Base-by-base conservation (phyloP, 2,113 vertebrate species). In the Vanacampus margaritifer region DNA sequence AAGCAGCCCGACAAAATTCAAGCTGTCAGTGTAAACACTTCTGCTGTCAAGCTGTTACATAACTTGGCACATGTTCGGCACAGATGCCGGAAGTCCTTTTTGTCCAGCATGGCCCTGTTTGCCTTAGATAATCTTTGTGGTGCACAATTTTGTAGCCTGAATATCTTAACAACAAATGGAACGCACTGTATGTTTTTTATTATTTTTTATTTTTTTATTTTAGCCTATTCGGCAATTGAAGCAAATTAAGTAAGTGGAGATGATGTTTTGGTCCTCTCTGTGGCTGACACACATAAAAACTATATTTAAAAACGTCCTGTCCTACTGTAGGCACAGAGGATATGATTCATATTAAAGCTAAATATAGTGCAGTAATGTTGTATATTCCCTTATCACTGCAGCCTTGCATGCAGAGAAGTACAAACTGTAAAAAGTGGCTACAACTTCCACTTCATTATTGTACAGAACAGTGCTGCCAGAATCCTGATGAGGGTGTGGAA, bases 1-100 rank as follows among this genome's bases (percentile, higher is more conserved):
- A 48, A 21, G 6, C 46, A 48, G 5, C 6, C 35, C 57, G 57
- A 73, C 46, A 57, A 57, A 51, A 78, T 70, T 59, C 63, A 50
- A 56, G 37, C 73, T 75, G 66, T 69, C 56, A 57, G 37, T n/a
- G 13, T 53, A 48, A 39, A 59, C 21, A 24, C 41, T 35, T 62
- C 21, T 36, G 45, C 63, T 35, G 71, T 56, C 65, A 67, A 59
- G 28, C 2, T 50, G 36, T 79, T 79, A 68, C 60, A 19, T 72
- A 75, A 79, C 45, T 28, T 45, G 35, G 58, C 64, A 56, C 4
- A n/a, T 24, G 14, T 62, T 72, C 17, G 14, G 64, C 26, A 59
- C 58, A 71, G 24, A 64, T 69, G 62, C 39, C 61, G 48, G 17
- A 32, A 50, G 57, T 62, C 2, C 1, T 61, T 62, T 54, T 74